Base-by-base conservation (phyloP, 2,113 vertebrate genomes). In the Amphiprion ocellaris region DNA sequence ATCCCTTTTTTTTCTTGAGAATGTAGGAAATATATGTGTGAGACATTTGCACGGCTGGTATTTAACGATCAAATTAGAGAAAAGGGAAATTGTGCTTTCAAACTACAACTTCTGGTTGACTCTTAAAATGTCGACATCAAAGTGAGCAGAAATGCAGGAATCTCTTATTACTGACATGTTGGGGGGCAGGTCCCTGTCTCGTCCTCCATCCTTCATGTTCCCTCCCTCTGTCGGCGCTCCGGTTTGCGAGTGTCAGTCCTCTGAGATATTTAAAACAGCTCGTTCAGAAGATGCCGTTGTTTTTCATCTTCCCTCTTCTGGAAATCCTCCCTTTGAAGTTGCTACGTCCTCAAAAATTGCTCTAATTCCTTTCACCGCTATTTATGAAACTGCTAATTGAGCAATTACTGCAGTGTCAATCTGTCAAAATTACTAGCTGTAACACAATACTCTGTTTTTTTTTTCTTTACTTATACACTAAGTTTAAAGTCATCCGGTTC, bases 341-440 rank as follows among this genome's bases (percentile, higher is more conserved):
- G 56, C 59, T 12, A 72, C 77, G 68, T 75, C 74, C 33, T 84
- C 49, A 62, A 81, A 79, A 79, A 81, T 82, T 67, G 50, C 64
- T 81, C 71, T 76, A 65, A 84, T 84, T 84, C 55, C 52, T 76
- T 78, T 74, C 56, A 39, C 59, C 70, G 55, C 81, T 62, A 69
- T 87, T 90, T 82, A 79, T 74, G 55, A 87, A 46, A 79, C 68
- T 74, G 78, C 79, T 91, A 90, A 89, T 87, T 80, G 70, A 74
- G 81, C 77, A 84, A 83, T 90, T 90, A 86, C 39, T 17, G 10
- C 66, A 9, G 33, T 33, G 80, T 69, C n/a, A 11, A 53, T 81
- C 66, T 53, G 69, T 88, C 77, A 76, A 47, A 88, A 71, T 69
- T n/a, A 71, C 19, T 7, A 47, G 46, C 44, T 59, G 65, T 75